phyloP scores from a whole-genome alignment of 2,113 vertebrate species.

The Pavo muticus region DNA sequence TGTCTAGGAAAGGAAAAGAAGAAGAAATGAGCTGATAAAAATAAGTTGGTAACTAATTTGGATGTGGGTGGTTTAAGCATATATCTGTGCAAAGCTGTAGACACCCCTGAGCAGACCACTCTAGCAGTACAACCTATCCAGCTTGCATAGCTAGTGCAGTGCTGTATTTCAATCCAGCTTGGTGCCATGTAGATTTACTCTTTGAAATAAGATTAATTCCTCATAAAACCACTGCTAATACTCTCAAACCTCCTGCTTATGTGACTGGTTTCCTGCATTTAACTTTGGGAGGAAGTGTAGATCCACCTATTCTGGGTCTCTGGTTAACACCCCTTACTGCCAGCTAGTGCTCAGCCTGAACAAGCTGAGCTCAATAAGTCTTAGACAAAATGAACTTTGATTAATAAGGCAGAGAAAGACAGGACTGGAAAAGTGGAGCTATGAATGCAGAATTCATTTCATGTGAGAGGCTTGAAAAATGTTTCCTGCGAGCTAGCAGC shows the following conservation, averaged over 20 bases:
- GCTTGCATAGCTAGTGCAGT: neutral
- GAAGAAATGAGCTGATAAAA: neutral
- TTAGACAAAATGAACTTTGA: neutral
- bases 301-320: constrained; percentile 12
- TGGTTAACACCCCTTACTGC: constrained; percentile 38
- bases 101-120: neutral
- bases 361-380: neutral
- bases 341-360: neutral
- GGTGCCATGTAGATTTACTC: constrained; percentile 15
- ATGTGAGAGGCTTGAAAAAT: neutral
- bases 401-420: constrained; percentile 15
- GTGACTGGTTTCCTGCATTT: constrained; percentile 53
- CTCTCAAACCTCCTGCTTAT: constrained; percentile 51
- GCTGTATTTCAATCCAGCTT: constrained; percentile 6
- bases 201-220: constrained; percentile 39
- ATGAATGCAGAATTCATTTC: neutral
- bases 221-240: constrained; percentile 35
- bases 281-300: constrained; percentile 22
- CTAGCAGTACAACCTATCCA: neutral
- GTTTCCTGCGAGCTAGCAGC: neutral
- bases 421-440: neutral
- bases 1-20: neutral
- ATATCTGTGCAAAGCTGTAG: neutral
- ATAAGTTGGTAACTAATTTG: neutral
- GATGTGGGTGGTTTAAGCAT: neutral